Evolutionary conservation across 1,140 invertebrate genomes (phyloP).

Genomic region (Leptinotarsa lineolata): DNA sequence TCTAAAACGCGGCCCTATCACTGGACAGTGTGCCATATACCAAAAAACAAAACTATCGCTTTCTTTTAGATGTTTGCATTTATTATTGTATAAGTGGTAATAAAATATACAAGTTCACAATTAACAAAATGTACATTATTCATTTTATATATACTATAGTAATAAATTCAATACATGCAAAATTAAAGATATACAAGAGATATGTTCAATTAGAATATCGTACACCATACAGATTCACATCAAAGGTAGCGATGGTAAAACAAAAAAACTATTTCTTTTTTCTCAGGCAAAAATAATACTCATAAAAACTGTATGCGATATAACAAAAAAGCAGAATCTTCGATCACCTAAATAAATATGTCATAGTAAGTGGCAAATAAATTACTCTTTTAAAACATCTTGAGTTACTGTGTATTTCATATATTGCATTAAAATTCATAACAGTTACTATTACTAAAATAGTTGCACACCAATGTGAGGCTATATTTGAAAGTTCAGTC

Average conservation of each 20-base stretch:
- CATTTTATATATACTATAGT: constrained; percentile 7
- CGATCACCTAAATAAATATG: too few relatives aligned
- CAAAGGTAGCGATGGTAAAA: not conserved
- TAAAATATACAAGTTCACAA: constrained; percentile 22
- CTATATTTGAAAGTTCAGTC: too few relatives aligned
- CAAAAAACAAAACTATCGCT: not conserved
- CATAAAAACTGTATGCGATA: too few relatives aligned
- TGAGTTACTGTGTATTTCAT: too few relatives aligned
- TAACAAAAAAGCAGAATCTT: too few relatives aligned
- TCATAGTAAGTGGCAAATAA: too few relatives aligned
- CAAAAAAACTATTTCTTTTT: too few relatives aligned
- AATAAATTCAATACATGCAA: constrained; percentile 1
- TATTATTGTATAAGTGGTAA: constrained; percentile 14
- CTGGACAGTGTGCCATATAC: too few relatives aligned
- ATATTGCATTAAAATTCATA: too few relatives aligned
- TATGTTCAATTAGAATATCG: constrained; percentile 8
- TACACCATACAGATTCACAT: constrained; percentile 2
- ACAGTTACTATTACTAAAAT: not conserved
- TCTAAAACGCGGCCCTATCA: too few relatives aligned
- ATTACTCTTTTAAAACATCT: too few relatives aligned
- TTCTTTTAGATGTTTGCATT: not conserved
- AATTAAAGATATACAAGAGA: constrained; percentile 9
- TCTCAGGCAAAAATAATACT: too few relatives aligned
- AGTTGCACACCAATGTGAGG: not conserved
- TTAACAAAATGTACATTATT: constrained; percentile 21